Evolutionary conservation across 2,113 vertebrate genomes (phyloP).

Genomic region (Podarcis raffonei): DNA sequence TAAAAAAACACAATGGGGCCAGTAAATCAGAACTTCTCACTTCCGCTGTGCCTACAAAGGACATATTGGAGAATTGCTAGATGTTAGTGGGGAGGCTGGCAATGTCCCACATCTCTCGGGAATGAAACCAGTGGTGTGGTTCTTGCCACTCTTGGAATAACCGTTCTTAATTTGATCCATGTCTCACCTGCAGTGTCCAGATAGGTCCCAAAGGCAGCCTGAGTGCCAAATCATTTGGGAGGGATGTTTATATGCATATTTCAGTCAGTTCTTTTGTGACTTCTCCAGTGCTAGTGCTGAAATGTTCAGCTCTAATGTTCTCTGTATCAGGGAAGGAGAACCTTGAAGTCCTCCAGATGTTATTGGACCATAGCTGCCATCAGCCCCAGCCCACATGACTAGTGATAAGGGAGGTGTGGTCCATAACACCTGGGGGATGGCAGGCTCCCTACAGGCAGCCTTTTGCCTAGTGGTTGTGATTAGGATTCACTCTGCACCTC

Average conservation of each 20-base stretch:
- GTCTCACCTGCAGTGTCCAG: no score
- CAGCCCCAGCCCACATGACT: no score
- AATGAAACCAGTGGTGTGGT: not conserved
- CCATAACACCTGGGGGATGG: no score
- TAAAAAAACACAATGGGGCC: not conserved
- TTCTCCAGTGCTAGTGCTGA: not conserved
- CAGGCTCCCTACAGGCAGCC: slow-evolving; percentile 1
- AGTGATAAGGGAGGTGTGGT: no score
- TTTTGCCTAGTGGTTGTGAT: not conserved
- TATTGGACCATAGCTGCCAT: no score
- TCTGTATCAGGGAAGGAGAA: no score
- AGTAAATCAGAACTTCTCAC: not conserved
- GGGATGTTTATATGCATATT: slow-evolving; percentile 19
- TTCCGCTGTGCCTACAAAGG: not conserved
- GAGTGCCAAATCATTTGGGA: slow-evolving; percentile 64
- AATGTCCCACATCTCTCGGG: not conserved
- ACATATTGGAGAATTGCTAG: no score
- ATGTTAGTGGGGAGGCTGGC: not conserved
- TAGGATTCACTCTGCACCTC: not conserved
- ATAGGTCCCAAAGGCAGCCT: slow-evolving; percentile 35
- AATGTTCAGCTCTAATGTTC: slow-evolving; percentile 52
- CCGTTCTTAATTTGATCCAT: not conserved
- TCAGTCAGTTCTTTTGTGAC: slow-evolving; percentile 55
- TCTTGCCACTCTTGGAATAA: not conserved
- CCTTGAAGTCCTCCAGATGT: no score